Evolutionary conservation across 2,113 vertebrate species (phyloP).

Genomic region (Dermatemys mawii): DNA sequence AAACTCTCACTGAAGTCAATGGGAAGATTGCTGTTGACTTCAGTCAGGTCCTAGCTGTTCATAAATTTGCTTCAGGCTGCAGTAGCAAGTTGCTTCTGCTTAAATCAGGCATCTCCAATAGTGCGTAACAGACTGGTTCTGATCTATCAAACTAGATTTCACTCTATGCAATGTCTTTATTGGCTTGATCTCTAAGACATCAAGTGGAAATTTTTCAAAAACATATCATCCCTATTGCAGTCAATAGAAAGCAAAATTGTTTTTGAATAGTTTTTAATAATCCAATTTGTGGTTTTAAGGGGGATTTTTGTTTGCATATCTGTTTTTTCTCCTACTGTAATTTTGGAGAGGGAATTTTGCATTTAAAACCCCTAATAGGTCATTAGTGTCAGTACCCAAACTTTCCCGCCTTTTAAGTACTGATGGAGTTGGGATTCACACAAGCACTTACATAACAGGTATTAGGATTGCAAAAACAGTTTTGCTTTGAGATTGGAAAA

Average conservation of each 20-base stretch:
- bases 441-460: neutral
- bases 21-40: conserved; percentile 30
- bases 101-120: neutral
- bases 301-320: neutral
- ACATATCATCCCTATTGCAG: neutral
- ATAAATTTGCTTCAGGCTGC: conserved; percentile 14
- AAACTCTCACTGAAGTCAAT: conserved; percentile 37
- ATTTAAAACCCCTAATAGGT: neutral
- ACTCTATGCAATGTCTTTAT: neutral
- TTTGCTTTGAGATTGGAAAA: neutral
- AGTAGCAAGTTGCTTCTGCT: neutral
- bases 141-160: neutral
- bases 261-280: neutral
- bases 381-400: neutral
- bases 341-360: neutral
- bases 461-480: neutral
- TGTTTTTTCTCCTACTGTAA: neutral
- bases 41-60: neutral
- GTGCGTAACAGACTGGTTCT: neutral
- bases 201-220: neutral
- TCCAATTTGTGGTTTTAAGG: neutral
- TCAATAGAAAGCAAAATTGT: neutral
- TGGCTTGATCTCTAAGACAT: neutral
- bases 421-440: neutral
- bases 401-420: neutral